Conservation (phyloP, 2,113 vertebrate genomes). For the Egretta garzetta region DNA sequence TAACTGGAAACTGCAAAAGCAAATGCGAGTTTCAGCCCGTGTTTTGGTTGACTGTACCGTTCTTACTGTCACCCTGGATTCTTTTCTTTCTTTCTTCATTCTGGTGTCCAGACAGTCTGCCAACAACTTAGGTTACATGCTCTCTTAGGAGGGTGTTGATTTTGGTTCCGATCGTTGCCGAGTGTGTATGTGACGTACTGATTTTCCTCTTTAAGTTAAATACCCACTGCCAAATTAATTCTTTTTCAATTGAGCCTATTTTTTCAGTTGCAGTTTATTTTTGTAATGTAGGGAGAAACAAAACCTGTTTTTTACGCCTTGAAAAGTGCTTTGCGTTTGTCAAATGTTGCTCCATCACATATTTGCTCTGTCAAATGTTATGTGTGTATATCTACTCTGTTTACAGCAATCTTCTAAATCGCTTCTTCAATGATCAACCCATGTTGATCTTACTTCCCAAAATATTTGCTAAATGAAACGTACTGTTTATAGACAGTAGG, state of each 20-base stretch:
- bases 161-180: not conserved
- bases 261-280: not conserved
- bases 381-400: not conserved
- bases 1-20: constrained; percentile 10
- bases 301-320: not conserved
- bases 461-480: not conserved
- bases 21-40: not conserved
- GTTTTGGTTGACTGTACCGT: constrained; percentile 17
- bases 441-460: not conserved
- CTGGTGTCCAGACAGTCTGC: not conserved
- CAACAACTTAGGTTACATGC: not conserved
- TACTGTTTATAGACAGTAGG: not conserved
- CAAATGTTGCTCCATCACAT: not conserved
- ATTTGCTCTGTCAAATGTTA: not conserved
- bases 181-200: not conserved
- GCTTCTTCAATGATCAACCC: not conserved
- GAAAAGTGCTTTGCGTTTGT: constrained; percentile 11
- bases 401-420: constrained; percentile 4
- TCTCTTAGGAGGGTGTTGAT: not conserved
- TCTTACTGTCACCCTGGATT: constrained; percentile 1
- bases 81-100: constrained; percentile 8
- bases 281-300: not conserved
- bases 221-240: not conserved
- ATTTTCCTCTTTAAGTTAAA: not conserved
- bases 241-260: not conserved